Percentiles rank a stretch among this genome's conserved stretches.
Conservation (phyloP, 37 sponge, comb jelly and placozoan species). For the Aplysina aerophoba region DNA sequence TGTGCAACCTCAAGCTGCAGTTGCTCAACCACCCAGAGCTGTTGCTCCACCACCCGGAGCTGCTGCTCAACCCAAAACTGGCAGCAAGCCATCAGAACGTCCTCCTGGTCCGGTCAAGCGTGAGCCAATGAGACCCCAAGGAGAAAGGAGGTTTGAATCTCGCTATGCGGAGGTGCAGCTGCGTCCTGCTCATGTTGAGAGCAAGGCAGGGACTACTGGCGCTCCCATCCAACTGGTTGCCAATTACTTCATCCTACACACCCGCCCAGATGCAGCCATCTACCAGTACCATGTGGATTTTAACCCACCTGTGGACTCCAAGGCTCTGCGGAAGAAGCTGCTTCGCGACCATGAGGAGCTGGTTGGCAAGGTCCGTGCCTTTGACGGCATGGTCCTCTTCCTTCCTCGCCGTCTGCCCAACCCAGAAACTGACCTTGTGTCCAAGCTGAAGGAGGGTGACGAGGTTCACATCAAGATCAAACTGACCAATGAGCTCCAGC, state of each 20-base stretch:
- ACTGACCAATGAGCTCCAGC: constrained; percentile 73
- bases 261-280: constrained; percentile 62
- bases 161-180: constrained; percentile 48
- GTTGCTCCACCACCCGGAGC: too few relatives aligned
- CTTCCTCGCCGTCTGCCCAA: constrained; percentile 66
- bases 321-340: constrained; percentile 51
- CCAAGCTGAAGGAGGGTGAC: constrained; percentile 53
- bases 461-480: constrained; percentile 68
- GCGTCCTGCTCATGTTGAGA: constrained; percentile 72
- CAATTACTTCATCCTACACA: constrained; percentile 75
- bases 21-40: too few relatives aligned
- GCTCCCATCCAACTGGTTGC: constrained; percentile 42
- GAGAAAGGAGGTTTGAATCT: not conserved
- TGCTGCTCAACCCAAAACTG: too few relatives aligned
- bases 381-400: constrained; percentile 91
- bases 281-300: constrained; percentile 92
- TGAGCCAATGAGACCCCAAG: too few relatives aligned
- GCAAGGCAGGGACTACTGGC: constrained; percentile 77
- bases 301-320: constrained; percentile 68
- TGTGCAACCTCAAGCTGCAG: too few relatives aligned
- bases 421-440: constrained; percentile 32
- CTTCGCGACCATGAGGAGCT: constrained; percentile 61
- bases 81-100: too few relatives aligned
- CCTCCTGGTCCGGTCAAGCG: too few relatives aligned
- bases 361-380: constrained; percentile 64